Base-by-base conservation (phyloP, 1,140 invertebrate species). In the Carcinoscorpius rotundicauda region DNA sequence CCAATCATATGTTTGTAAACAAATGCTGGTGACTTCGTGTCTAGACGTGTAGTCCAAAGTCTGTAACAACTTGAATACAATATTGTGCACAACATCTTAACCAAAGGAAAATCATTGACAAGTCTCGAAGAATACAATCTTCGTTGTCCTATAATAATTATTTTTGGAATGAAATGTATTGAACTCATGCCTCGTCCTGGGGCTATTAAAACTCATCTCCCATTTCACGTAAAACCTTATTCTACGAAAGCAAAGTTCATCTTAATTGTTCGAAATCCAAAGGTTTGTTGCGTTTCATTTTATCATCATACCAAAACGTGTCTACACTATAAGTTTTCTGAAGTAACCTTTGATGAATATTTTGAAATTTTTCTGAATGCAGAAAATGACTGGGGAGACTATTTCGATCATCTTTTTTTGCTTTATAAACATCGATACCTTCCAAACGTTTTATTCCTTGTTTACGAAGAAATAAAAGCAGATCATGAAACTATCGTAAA, bases 211-310 rank as follows among this genome's bases (percentile, higher is more conserved):
- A n/a, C 70, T 85, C 85, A 48, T 90, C 93, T 93, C 49, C 88
- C 1, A 79, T 89, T 68, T 79, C 82, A 52, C 76, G 91, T 10
- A 73, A 90, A 49, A 86, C 87, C n/a, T 0, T 60, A 56, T 9
- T 60, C 49, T 51, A 48, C 11, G 3, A 65, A 65, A 50, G 58
- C 64, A 1, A 60, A 55, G 6, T 65, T 60, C 51, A 66, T 90
- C 6, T 90, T 89, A 71, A 83, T 91, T 0, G 84, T 86, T 5
- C 79, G 91, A 62, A 89, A 92, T 78, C 89, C 90, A 0, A 89
- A 91, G n/a, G n/a, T n/a, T n/a, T n/a, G n/a, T n/a, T n/a, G n/a
- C n/a, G n/a, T n/a, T n/a, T n/a, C n/a, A n/a, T n/a, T n/a, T n/a
- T n/a, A n/a, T n/a, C n/a, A n/a, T n/a, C n/a, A n/a, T n/a, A n/a